Percentiles rank a stretch among this genome's conserved stretches.
Evolutionary conservation across 2,113 vertebrate species (phyloP).

Genomic region (Stigmatopora argus): DNA sequence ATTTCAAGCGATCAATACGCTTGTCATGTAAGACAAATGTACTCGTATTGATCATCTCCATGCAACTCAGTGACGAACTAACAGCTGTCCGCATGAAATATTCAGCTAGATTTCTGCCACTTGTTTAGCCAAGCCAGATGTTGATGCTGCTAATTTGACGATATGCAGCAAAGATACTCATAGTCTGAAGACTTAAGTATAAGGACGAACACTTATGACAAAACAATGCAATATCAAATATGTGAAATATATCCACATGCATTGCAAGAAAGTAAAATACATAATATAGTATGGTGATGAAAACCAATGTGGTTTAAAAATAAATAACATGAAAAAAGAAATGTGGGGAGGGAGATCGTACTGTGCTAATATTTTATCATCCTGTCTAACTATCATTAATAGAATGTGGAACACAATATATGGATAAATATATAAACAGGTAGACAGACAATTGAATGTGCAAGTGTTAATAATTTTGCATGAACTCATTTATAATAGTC

Average conservation of each 20-base stretch:
- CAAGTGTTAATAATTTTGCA: no score
- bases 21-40: not conserved
- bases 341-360: no score
- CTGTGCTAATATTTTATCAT: no score
- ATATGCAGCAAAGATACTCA: no score
- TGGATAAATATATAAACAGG: not conserved
- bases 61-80: not conserved
- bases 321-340: no score
- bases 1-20: not conserved
- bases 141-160: not conserved
- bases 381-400: no score
- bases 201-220: not conserved
- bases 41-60: slow-evolving; percentile 1
- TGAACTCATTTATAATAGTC: no score
- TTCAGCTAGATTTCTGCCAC: not conserved
- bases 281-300: not conserved
- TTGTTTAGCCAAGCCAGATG: not conserved
- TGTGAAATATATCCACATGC: not conserved
- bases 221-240: not conserved
- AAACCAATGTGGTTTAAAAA: no score
- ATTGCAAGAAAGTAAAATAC: not conserved
- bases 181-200: not conserved
- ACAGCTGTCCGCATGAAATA: not conserved
- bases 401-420: not conserved
- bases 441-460: no score